Percentiles rank a stretch among this genome's conserved stretches.
Evolutionary conservation across 2,113 vertebrate species (phyloP).

Genomic region (Hemicordylus capensis): DNA sequence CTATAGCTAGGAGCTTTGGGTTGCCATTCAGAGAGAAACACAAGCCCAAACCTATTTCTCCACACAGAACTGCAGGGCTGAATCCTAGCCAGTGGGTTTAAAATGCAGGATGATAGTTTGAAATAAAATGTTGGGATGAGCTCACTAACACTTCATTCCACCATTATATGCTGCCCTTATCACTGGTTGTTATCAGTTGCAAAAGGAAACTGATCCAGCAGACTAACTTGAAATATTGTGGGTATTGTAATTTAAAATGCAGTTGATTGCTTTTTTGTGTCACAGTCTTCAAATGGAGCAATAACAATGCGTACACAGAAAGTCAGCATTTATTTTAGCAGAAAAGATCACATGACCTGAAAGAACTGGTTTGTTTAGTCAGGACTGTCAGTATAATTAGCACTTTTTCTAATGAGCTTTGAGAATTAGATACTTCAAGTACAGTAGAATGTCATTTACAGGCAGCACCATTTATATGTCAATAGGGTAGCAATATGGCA

Average conservation of each 20-base stretch:
- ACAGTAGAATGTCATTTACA: slow-evolving; percentile 21
- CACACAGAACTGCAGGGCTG: not conserved
- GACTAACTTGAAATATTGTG: not conserved
- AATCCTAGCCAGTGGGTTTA: not conserved
- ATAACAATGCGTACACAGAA: slow-evolving; percentile 16
- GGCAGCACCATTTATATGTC: not conserved
- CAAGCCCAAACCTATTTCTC: not conserved
- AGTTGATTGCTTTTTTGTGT: not conserved
- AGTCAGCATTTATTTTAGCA: slow-evolving; percentile 28
- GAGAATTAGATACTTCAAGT: slow-evolving; percentile 22
- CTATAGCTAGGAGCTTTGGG: not conserved
- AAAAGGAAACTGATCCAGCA: not conserved
- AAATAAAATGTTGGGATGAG: too few relatives aligned
- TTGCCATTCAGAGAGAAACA: too few relatives aligned
- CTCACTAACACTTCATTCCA: not conserved
- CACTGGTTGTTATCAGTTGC: not conserved
- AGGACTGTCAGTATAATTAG: slow-evolving; percentile 32
- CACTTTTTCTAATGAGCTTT: not conserved
- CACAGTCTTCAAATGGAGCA: slow-evolving; percentile 10
- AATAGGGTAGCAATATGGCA: not conserved
- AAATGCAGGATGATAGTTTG: too few relatives aligned
- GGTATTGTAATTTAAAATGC: slow-evolving; percentile 18
- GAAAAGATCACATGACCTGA: slow-evolving; percentile 1
- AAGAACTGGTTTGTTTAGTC: slow-evolving; percentile 55
- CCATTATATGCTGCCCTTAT: slow-evolving; percentile 6